These are phyloP conservation scores for Ormyrus labotus DNA, from an alignment of 2,888 invertebrate genomes.

Conservation along the genomic window DNA sequence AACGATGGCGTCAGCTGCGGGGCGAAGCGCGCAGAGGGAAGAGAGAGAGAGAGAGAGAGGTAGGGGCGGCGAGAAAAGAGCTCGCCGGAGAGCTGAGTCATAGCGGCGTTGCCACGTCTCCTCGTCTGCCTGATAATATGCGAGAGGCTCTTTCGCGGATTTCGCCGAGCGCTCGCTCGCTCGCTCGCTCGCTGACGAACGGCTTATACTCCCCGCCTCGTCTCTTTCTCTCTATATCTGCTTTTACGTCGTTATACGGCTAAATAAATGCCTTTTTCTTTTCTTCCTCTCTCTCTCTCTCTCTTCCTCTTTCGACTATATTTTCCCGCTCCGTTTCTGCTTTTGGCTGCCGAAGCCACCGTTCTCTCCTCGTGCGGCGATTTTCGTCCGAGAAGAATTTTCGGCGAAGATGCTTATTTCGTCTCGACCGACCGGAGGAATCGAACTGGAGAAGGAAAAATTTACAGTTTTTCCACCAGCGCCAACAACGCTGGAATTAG, in stretches of 20 bases:
- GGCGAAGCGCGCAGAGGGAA: constrained; percentile 60
- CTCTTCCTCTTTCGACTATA: not conserved
- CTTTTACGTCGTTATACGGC: constrained; percentile 13
- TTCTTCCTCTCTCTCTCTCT: not conserved
- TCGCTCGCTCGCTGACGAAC: constrained; percentile 14
- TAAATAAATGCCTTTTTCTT: constrained; percentile 32
- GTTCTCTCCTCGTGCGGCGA: not conserved
- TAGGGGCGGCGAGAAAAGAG: constrained; percentile 56
- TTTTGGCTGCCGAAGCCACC: not conserved
- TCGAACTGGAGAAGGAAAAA: not conserved
- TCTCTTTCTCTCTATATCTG: constrained; percentile 4
- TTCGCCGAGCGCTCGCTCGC: constrained; percentile 7
- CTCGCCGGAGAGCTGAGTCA: constrained; percentile 72
- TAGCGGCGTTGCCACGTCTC: constrained; percentile 74
- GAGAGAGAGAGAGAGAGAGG: constrained; percentile 54
- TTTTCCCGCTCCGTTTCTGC: constrained; percentile 20
- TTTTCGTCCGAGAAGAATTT: not conserved
- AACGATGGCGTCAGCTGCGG: constrained; percentile 72
- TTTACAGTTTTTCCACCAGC: constrained; percentile 6
- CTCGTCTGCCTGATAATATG: constrained; percentile 20
- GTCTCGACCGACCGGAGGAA: not conserved
- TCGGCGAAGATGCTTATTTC: not conserved
- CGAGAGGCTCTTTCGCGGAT: constrained; percentile 41
- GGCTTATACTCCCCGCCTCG: not conserved
- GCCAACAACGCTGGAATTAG: not conserved